Percentiles rank a stretch among this genome's conserved stretches.
Evolutionary conservation across 2,113 vertebrate genomes (phyloP).

Genomic region (Antechinus flavipes): DNA sequence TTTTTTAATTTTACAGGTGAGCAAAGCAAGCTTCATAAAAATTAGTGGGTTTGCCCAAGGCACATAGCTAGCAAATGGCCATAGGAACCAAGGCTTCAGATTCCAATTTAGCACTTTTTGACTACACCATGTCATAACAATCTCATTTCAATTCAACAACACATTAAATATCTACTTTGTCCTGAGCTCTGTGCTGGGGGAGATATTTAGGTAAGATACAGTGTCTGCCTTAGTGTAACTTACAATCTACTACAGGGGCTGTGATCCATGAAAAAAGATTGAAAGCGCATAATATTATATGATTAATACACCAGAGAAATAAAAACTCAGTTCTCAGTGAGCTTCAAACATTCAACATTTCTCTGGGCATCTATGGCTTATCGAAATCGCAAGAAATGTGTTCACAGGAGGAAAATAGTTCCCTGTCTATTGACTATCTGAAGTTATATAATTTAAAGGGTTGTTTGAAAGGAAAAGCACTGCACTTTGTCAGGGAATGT

Average conservation of each 20-base stretch:
- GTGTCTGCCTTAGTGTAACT: background rate
- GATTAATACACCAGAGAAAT: background rate
- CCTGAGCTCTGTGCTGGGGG: background rate
- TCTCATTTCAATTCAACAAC: background rate
- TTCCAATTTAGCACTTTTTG: background rate
- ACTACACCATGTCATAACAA: background rate
- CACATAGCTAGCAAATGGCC: background rate
- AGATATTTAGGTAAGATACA: background rate
- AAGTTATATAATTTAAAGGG: slow-evolving; percentile 55
- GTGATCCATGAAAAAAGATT: background rate
- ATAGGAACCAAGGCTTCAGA: background rate
- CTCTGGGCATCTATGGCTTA: slow-evolving; percentile 67
- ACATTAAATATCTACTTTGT: background rate
- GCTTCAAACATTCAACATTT: slow-evolving; percentile 57
- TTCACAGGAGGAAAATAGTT: slow-evolving; percentile 58
- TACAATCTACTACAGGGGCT: background rate
- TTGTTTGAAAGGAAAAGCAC: slow-evolving; percentile 63
- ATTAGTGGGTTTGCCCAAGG: background rate
- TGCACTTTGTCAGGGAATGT: slow-evolving; percentile 49
- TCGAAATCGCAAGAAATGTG: slow-evolving; percentile 53
- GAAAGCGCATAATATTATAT: background rate
- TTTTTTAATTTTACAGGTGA: background rate
- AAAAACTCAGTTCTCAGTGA: background rate
- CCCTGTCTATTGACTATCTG: slow-evolving; percentile 61
- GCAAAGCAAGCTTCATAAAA: background rate